These are phyloP conservation scores for Asteroscopus sphinx DNA, from an alignment of 2,888 invertebrate species.

Conservation along the genomic window DNA sequence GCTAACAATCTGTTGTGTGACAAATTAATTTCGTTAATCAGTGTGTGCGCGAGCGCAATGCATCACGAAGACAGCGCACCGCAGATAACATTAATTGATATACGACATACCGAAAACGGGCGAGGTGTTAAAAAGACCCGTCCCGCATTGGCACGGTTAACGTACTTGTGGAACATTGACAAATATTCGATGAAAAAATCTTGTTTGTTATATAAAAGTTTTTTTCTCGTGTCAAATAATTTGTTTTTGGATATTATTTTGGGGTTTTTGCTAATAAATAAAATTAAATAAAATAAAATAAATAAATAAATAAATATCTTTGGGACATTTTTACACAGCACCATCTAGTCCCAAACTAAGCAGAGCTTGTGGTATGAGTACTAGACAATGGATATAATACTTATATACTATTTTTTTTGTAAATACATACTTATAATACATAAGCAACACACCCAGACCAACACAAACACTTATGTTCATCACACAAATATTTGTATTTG, in stretches of 20 bases:
- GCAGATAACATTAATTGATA: slow-evolving; percentile 86
- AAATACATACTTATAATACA: too few species aligned
- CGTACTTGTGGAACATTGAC: slow-evolving; percentile 66
- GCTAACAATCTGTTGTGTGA: slow-evolving; percentile 71
- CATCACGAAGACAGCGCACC: slow-evolving; percentile 82
- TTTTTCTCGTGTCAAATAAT: not conserved
- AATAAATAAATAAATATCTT: too few species aligned
- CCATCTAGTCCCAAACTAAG: too few species aligned
- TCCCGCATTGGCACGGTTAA: slow-evolving; percentile 65
- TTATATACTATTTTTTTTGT: too few species aligned
- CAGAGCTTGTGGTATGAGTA: too few species aligned
- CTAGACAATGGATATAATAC: too few species aligned
- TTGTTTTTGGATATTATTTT: not conserved
- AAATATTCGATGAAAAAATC: slow-evolving; percentile 54
- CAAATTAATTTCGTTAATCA: slow-evolving; percentile 89
- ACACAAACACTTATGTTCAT: too few species aligned
- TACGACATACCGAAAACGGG: slow-evolving; percentile 76
- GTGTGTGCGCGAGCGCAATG: slow-evolving; percentile 80
- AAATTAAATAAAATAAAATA: too few species aligned
- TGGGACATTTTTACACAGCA: too few species aligned
- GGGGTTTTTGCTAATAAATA: not conserved
- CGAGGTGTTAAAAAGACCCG: slow-evolving; percentile 74
- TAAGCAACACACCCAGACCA: too few species aligned
- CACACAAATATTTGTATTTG: too few species aligned
- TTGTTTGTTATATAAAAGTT: slow-evolving; percentile 33